Conservation (phyloP, 2,888 invertebrate species). For the Lamproptera curius region DNA sequence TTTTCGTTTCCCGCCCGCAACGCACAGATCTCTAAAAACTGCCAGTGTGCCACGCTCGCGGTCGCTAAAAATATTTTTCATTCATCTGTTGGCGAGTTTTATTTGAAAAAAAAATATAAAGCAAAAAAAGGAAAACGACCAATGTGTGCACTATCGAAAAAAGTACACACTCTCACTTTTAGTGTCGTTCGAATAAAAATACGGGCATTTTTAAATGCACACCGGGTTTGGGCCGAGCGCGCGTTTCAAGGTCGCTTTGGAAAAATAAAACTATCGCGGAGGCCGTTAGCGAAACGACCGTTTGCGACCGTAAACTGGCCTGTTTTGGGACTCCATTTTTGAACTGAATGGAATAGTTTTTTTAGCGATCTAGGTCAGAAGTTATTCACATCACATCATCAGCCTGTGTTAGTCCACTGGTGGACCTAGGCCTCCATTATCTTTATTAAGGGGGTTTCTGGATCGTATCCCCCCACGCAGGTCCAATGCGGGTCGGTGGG, state of each 20-base stretch:
- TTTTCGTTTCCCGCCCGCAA: not conserved
- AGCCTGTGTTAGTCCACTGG: no score
- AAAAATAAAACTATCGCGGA: conserved; percentile 12
- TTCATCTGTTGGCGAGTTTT: conserved; percentile 37
- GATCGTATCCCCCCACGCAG: no score
- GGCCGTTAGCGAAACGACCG: no score
- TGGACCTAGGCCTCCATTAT: no score
- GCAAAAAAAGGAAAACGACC: not conserved
- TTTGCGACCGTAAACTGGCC: no score
- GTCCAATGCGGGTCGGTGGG: no score
- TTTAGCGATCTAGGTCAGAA: no score
- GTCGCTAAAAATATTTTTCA: conserved; percentile 41
- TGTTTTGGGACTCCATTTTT: no score
- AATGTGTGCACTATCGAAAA: no score
- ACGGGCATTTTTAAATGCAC: conserved; percentile 34
- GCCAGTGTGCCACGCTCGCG: conserved; percentile 33
- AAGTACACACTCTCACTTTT: conserved; percentile 42
- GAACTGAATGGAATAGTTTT: no score
- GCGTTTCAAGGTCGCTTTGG: conserved; percentile 25
- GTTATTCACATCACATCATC: no score
- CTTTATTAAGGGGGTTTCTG: no score
- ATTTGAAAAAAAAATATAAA: conserved; percentile 29
- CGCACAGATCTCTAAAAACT: conserved; percentile 38
- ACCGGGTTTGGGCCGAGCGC: conserved; percentile 26
- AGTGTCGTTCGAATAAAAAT: conserved; percentile 44